Base-by-base conservation (phyloP, 2,797 vertebrate genomes). In the Silurus lanzhouensis region DNA sequence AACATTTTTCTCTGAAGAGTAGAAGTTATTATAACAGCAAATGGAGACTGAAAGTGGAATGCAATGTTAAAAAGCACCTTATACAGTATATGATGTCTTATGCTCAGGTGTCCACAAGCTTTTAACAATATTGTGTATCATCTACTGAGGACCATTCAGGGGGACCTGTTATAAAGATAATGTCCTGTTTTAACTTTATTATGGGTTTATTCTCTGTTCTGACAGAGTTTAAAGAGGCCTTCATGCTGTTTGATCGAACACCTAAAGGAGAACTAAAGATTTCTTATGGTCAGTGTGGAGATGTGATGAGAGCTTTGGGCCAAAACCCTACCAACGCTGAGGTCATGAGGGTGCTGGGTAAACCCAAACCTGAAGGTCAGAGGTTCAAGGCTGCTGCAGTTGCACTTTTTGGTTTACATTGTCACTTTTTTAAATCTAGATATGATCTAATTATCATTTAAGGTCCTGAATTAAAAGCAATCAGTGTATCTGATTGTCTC, bases 321-420 rank as follows among this genome's bases (percentile, higher is more conserved):
- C 96, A 97, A 92, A 97, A 97, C 87, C 96, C 96, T 72, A 97
- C 96, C 91, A 97, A 97, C 0, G 92, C 95, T 0, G 95, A 97
- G 85, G 96, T 97, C 83, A 88, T 96, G 77, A 95, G 94, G 19
- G 95, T 97, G 74, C 93, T 97, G 86, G 96, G 96, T 84, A 96
- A 95, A 87, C 96, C 96, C 87, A 97, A 93, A 86, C 84, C 93
- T 27, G 96, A 97, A 92, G 96, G 97, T 96, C 82, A 84, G 86
- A 55, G n/a, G 20, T 44, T 76, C 60, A 81, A 63, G 79, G 6
- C 25, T 15, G 10, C 9, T 55, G 22, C 19, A 38, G 3, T 38
- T 17, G 20, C 22, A 44, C 55, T 12, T 2, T 57, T n/a, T 44
- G 14, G 52, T 78, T 1, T 44, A 58, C 12, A 22, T 3, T 25